Conservation (phyloP, 2,888 invertebrate species). For the Lamproptera curius region DNA sequence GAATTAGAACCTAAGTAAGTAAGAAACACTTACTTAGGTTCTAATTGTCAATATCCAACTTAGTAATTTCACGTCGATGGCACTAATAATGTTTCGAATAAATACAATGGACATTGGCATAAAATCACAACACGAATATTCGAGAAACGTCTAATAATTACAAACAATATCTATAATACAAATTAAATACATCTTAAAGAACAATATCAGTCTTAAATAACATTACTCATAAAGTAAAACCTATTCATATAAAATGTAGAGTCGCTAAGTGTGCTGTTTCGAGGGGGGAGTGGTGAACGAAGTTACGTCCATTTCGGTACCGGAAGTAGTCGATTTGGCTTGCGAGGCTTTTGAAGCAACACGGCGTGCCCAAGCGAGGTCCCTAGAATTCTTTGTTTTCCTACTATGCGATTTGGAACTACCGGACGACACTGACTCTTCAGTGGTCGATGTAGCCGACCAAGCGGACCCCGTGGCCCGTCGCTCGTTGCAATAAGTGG, state of each 20-base stretch:
- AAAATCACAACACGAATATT: no score
- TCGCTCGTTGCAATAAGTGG: constrained; percentile 34
- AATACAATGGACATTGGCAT: no score
- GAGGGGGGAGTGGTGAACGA: constrained; percentile 47
- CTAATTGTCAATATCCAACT: no score
- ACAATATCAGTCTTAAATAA: constrained; percentile 38
- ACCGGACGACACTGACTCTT: constrained; percentile 38
- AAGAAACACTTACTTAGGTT: no score
- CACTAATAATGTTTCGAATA: no score
- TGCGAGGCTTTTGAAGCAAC: constrained; percentile 42
- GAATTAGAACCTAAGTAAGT: no score
- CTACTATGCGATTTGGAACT: constrained; percentile 45
- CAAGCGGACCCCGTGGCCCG: constrained; percentile 45
- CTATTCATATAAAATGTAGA: constrained; percentile 44
- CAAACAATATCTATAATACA: constrained; percentile 35
- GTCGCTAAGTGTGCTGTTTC: constrained; percentile 33
- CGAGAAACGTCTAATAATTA: constrained; percentile 5
- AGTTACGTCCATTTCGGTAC: constrained; percentile 43
- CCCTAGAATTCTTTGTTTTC: constrained; percentile 41
- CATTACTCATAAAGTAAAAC: constrained; percentile 40
- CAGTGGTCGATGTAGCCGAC: constrained; percentile 39
- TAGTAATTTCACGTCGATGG: no score
- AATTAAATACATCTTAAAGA: constrained; percentile 53
- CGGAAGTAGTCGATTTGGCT: constrained; percentile 35
- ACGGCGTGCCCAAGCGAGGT: constrained; percentile 55